Evolutionary conservation across 2,888 invertebrate species (phyloP).

Genomic region (Parelbella ahira): DNA sequence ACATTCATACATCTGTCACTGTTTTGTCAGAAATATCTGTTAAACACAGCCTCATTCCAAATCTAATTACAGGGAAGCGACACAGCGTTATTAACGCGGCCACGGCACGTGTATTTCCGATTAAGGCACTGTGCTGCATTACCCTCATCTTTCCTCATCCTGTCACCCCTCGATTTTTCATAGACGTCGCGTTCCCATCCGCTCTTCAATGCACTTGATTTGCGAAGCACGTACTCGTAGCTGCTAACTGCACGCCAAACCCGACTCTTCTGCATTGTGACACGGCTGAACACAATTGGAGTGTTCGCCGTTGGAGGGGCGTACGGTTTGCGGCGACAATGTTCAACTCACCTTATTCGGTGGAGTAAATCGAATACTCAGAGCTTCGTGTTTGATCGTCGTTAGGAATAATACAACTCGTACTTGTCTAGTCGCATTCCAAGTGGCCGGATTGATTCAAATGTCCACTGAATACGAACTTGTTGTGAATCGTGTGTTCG

Average conservation of each 20-base stretch:
- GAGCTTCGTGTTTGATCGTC: slow-evolving; percentile 54
- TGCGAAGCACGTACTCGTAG: slow-evolving; percentile 62
- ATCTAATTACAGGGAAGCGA: too few relatives aligned
- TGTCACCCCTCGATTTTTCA: slow-evolving; percentile 78
- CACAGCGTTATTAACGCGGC: slow-evolving; percentile 16
- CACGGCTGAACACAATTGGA: slow-evolving; percentile 34
- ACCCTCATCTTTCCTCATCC: slow-evolving; percentile 58
- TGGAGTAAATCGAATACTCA: slow-evolving; percentile 56
- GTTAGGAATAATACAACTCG: slow-evolving; percentile 51
- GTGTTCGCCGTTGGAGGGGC: slow-evolving; percentile 39
- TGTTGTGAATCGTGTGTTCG: slow-evolving; percentile 6
- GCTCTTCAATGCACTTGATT: slow-evolving; percentile 76
- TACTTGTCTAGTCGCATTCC: slow-evolving; percentile 44
- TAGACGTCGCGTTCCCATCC: slow-evolving; percentile 66
- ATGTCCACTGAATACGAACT: slow-evolving; percentile 36
- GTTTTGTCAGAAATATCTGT: too few relatives aligned
- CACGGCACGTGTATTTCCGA: slow-evolving; percentile 54
- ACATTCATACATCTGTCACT: too few relatives aligned
- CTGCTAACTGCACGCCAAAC: slow-evolving; percentile 32
- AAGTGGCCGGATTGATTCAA: slow-evolving; percentile 49
- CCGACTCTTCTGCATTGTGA: slow-evolving; percentile 45
- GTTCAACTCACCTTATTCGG: slow-evolving; percentile 57
- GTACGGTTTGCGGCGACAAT: slow-evolving; percentile 65
- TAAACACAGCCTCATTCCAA: too few relatives aligned
- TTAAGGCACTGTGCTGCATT: slow-evolving; percentile 63